Evolutionary conservation across 1,140 invertebrate species (phyloP).

Genomic region (Lepeophtheirus salmonis): DNA sequence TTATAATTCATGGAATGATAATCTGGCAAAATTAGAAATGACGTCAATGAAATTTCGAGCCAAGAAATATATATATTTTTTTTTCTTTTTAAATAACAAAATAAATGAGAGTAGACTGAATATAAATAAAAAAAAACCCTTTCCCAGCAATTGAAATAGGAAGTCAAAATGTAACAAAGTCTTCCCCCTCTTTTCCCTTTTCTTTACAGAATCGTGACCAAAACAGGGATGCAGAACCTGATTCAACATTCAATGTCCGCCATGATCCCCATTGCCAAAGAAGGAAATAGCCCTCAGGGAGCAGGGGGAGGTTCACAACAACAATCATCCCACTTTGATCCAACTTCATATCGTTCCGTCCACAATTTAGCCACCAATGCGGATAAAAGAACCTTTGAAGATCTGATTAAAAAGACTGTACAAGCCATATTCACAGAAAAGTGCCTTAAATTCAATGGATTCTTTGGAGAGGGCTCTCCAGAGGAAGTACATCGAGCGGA

Average conservation of each 20-base stretch:
- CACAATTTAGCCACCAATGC: conserved; percentile 12
- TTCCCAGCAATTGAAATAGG: no score
- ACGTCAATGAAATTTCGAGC: no score
- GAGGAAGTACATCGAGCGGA: background rate
- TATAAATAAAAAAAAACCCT: no score
- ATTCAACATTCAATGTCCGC: background rate
- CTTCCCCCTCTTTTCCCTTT: background rate
- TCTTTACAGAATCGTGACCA: conserved; percentile 10
- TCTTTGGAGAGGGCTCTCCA: background rate
- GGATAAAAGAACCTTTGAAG: conserved; percentile 10
- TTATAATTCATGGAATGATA: no score
- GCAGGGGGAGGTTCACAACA: background rate
- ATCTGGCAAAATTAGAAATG: no score
- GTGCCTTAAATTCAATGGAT: conserved; percentile 15
- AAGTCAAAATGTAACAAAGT: no score
- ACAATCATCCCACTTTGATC: conserved; percentile 5
- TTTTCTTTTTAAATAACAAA: no score
- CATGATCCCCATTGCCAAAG: background rate
- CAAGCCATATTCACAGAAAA: conserved; percentile 9
- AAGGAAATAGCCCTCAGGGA: background rate
- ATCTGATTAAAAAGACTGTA: conserved; percentile 11
- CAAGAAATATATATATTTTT: no score
- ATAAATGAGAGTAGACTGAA: no score
- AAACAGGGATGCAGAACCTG: conserved; percentile 14
- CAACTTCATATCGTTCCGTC: conserved; percentile 1